phyloP scores from a whole-genome alignment of 2,113 vertebrate genomes.

The Microcebus jonahi region DNA sequence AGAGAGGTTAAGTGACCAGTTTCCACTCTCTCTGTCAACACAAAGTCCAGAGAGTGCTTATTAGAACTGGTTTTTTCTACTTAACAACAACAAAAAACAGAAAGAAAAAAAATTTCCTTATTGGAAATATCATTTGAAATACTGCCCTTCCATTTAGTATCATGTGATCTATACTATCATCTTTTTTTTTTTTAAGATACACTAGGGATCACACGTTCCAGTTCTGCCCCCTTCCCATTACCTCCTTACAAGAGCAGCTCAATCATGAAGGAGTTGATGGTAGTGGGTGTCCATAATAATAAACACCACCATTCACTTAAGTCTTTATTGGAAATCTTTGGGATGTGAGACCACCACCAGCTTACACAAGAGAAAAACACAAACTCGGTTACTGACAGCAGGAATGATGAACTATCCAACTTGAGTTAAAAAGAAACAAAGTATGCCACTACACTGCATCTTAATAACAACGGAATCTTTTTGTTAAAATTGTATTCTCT shows the following conservation, averaged over 20 bases:
- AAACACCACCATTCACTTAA: not conserved
- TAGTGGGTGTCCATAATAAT: not conserved
- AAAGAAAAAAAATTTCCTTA: not conserved
- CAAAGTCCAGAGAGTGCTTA: not conserved
- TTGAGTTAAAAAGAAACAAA: not conserved
- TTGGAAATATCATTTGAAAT: conserved; percentile 22
- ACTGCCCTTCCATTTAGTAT: not conserved
- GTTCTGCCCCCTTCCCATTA: not conserved
- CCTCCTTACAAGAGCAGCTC: not conserved
- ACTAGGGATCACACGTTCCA: not conserved
- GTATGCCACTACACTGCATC: not conserved
- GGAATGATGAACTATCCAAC: conserved; percentile 32
- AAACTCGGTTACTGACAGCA: not conserved
- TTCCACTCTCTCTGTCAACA: not conserved
- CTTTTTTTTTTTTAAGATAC: not conserved
- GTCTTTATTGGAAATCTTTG: conserved; percentile 19
- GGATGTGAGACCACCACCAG: not conserved
- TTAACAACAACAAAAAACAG: not conserved
- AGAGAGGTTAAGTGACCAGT: not conserved
- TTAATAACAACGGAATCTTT: not conserved
- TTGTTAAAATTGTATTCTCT: not conserved
- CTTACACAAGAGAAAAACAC: conserved; percentile 24
- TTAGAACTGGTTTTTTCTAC: not conserved
- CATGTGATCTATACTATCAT: not conserved
- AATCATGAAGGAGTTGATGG: not conserved